Evolutionary conservation across 30 jellyfish, hydroid and myxozoan species (phyloP).

Genomic region (Hydra vulgaris): DNA sequence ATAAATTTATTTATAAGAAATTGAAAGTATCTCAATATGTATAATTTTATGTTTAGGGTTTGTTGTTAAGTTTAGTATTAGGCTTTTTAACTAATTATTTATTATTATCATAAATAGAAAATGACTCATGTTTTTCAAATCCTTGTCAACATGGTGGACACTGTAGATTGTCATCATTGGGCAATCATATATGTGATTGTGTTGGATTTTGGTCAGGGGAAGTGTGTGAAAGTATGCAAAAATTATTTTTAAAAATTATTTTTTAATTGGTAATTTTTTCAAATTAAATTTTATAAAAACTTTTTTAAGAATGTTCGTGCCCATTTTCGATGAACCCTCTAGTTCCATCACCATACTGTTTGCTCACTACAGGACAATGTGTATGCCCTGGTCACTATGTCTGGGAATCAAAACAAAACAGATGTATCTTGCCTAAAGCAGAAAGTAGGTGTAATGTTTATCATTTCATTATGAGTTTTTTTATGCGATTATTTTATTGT

Average conservation of each 20-base stretch:
- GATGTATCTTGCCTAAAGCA: not conserved
- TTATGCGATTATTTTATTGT: too few relatives aligned
- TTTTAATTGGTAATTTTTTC: not conserved
- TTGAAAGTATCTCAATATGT: too few relatives aligned
- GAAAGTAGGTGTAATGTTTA: not conserved
- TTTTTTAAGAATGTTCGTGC: not conserved
- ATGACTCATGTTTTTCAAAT: constrained; percentile 59
- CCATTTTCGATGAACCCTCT: not conserved
- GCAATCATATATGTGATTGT: constrained; percentile 49
- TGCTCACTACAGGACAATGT: not conserved
- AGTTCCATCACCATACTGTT: not conserved
- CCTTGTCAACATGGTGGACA: constrained; percentile 67
- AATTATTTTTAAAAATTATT: not conserved
- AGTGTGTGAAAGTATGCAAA: constrained; percentile 18
- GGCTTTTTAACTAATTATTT: too few relatives aligned
- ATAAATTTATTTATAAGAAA: not conserved
- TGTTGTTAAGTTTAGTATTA: too few relatives aligned
- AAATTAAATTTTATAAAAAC: too few relatives aligned
- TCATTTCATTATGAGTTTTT: too few relatives aligned
- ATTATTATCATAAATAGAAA: constrained; percentile 8
- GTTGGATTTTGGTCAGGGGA: constrained; percentile 50
- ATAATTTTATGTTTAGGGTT: too few relatives aligned
- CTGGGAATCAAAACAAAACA: not conserved
- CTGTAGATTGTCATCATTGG: not conserved
- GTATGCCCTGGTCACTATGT: not conserved